These are phyloP conservation scores for Alethe diademata DNA, from an alignment of 2,113 vertebrate genomes.

Conservation along the genomic window DNA sequence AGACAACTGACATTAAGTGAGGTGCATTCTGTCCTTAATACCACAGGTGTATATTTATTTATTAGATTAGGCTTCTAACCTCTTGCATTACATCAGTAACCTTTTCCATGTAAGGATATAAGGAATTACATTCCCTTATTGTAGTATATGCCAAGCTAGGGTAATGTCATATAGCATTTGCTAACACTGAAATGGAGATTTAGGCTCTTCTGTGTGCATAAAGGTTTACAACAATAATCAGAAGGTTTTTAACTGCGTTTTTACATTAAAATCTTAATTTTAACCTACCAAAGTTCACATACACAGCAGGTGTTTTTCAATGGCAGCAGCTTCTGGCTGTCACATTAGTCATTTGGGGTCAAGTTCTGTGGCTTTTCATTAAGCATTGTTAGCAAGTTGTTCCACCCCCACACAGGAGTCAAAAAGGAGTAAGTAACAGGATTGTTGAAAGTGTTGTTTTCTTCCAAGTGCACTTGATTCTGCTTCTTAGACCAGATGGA, in stretches of 20 bases:
- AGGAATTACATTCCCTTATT: neutral
- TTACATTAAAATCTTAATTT: neutral
- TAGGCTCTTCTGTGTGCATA: neutral
- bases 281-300: neutral
- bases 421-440: neutral
- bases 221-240: neutral
- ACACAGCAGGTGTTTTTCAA: neutral
- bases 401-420: neutral
- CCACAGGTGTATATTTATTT: neutral
- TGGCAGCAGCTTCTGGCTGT: neutral
- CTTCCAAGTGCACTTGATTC: neutral
- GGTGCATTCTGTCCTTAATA: neutral
- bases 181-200: neutral
- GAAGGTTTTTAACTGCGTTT: neutral
- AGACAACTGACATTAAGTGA: neutral
- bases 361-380: neutral
- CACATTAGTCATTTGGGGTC: neutral
- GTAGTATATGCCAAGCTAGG: neutral
- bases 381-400: neutral
- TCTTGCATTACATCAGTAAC: neutral
- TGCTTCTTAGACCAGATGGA: neutral
- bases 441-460: neutral
- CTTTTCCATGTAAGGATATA: neutral
- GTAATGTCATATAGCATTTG: fast-evolving
- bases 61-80: neutral